Evolutionary conservation across 2,888 invertebrate genomes (phyloP).

Genomic region (Hypsopygia costalis): DNA sequence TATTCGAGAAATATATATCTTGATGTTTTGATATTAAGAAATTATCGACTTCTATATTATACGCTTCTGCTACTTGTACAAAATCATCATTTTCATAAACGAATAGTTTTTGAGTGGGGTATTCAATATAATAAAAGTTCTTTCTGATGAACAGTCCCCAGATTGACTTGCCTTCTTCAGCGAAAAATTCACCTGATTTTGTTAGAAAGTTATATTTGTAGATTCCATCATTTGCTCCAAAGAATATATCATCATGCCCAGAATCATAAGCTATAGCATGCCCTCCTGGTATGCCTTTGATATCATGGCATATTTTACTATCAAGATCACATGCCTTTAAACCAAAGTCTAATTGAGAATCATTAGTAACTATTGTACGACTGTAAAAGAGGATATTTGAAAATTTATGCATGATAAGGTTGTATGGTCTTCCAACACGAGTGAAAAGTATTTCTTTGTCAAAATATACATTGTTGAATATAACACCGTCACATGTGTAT

Average conservation of each 20-base stretch:
- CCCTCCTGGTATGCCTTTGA: slow-evolving; percentile 51
- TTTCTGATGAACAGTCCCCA: slow-evolving; percentile 55
- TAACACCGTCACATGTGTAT: slow-evolving; percentile 48
- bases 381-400: slow-evolving; percentile 60
- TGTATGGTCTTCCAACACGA: slow-evolving; percentile 49
- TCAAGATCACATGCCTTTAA: slow-evolving; percentile 49
- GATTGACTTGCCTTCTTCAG: slow-evolving; percentile 57
- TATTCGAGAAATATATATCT: slow-evolving; percentile 57
- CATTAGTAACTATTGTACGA: slow-evolving; percentile 44
- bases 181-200: slow-evolving; percentile 53
- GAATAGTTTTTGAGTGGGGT: slow-evolving; percentile 52
- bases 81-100: slow-evolving; percentile 50
- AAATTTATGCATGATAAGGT: slow-evolving; percentile 55
- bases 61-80: slow-evolving; percentile 48
- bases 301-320: slow-evolving; percentile 34
- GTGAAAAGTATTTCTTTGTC: slow-evolving; percentile 42
- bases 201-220: slow-evolving; percentile 62
- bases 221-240: slow-evolving; percentile 67
- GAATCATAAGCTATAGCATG: slow-evolving; percentile 61
- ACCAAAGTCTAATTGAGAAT: slow-evolving; percentile 45
- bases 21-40: slow-evolving; percentile 50
- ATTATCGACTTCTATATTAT: slow-evolving; percentile 49
- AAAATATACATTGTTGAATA: slow-evolving; percentile 54
- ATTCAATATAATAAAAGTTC: slow-evolving; percentile 66
- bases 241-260: slow-evolving; percentile 62